Base-by-base conservation (phyloP, 2,797 vertebrate species). In the Lutjanus campechanus region DNA sequence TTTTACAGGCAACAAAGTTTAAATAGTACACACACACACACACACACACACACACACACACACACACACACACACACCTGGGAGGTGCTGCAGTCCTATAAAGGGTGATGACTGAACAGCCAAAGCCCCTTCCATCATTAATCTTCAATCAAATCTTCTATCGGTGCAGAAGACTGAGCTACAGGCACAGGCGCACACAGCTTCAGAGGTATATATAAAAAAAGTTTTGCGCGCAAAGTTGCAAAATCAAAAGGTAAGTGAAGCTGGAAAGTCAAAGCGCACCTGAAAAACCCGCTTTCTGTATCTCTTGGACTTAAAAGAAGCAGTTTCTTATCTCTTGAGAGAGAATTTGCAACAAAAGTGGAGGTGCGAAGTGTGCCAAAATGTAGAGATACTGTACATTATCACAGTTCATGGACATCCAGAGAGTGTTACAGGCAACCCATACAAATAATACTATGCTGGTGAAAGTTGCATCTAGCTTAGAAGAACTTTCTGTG, bases 111-210 rank as follows among this genome's bases (percentile, higher is more conserved):
- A 78, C 56, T 73, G 79, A 79, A 47, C 55, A 67, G 61, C 55
- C 15, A 53, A 54, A 73, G 59, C 25, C 22, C 41, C 69, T 46
- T 70, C 72, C 49, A 68, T 73, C 71, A 84, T 77, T 68, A 71
- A 56, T 74, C 68, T 79, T 81, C 74, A 60, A 78, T 82, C 76
- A 77, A 20, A 50, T 76, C 44, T 7, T 66, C 13, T 44, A 17
- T 63, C 0, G 2, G 69, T 65, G 75, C 70, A 67, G 77, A 73
- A 68, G 63, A 79, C 59, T 56, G 79, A 81, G 66, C 44, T 63
- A 51, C 22, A 20, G 72, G 59, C 55, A n/a, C 75, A 20, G 72
- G 59, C 55, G 16, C 75, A 76, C 64, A 58, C 64, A 51, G 22
- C 54, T 73, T 19, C 67, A 68, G 1, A 53, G 36, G 4, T 47